Evolutionary conservation across 2,888 invertebrate species (phyloP).

Genomic region (Caenorhabditis parvicauda): DNA sequence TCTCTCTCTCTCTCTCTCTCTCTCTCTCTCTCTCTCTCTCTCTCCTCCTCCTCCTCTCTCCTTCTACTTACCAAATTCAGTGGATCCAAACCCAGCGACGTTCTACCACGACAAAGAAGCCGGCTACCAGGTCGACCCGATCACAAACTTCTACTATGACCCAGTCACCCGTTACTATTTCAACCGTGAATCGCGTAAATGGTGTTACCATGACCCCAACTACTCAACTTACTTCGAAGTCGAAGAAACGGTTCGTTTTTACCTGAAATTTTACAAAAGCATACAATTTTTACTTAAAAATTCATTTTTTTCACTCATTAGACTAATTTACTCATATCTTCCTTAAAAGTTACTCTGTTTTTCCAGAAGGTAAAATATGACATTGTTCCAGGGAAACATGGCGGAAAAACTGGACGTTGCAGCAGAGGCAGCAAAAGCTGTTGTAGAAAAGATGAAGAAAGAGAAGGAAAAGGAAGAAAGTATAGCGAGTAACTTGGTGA

Average conservation of each 20-base stretch:
- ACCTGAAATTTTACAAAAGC: too few relatives aligned
- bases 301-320: too few relatives aligned
- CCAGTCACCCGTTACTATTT: constrained; percentile 79
- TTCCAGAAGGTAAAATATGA: too few relatives aligned
- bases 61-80: constrained; percentile 32
- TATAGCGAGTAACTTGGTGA: background rate
- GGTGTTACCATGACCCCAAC: constrained; percentile 86
- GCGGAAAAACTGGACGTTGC: too few relatives aligned
- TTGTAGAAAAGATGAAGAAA: constrained; percentile 3
- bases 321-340: too few relatives aligned
- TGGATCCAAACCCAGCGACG: constrained; percentile 79
- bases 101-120: constrained; percentile 92
- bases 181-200: constrained; percentile 84
- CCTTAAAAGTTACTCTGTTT: too few relatives aligned
- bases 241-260: constrained; percentile 13
- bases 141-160: constrained; percentile 92
- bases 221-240: constrained; percentile 54
- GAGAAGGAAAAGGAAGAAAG: constrained; percentile 8
- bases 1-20: too few relatives aligned
- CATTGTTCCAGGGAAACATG: too few relatives aligned
- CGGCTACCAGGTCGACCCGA: constrained; percentile 91
- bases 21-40: too few relatives aligned
- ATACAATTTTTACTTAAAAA: too few relatives aligned
- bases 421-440: too few relatives aligned
- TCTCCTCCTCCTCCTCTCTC: too few relatives aligned